Evolutionary conservation across 1,140 invertebrate genomes (phyloP), one percentile per base, ranked within the genome.

Genomic region (Stegodyphus mimosarum): DNA sequence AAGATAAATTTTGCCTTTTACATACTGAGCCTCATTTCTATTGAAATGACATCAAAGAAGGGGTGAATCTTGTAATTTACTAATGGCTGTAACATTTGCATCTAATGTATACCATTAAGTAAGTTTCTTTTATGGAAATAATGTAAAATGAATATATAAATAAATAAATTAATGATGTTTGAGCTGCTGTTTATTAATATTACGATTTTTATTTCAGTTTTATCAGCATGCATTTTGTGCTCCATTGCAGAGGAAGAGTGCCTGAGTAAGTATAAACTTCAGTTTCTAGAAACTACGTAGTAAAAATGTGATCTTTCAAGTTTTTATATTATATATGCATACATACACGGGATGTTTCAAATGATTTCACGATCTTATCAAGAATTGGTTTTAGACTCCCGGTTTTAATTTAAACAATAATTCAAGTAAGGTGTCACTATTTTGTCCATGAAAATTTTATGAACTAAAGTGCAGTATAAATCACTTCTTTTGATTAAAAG

Each of bases 171-270:
- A 33, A 33, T 33, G 33, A 33, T 33, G 33, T 33, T 33, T 33
- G 3, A 33, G 33, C 33, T 33, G 33, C 3, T 33, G 33, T 33
- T 33, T 33, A 33, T 33, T 33, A 33, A 60, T 4, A 11, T 60
- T 60, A 60, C 69, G 18, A 18, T n/a, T 73, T 64, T 64, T 15
- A 18, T 83, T 80, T 17, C 52, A 83, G 79, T 83, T 15, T 18
- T 83, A 11, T 74, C 33, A 11, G 17, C 71, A 13, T 17, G 9
- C 15, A 64, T 74, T 73, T 74, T 13, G 60, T 83, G 79, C 60
- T 60, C 51, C 9, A 74, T 51, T 7, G 83, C 78, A 60, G 87
- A 88, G 74, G 87, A 88, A 64, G 87, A 88, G 71, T 88, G 87
- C 76, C 71, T 87, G 69, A 79, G 87, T 88, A 86, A 87, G 87